A percentile compares a stretch with the other conserved stretches of the same genome.
These are phyloP conservation scores for sheep (Ovis aries) DNA, from an alignment of 2,113 vertebrate genomes.

Conservation along the genomic window DNA sequence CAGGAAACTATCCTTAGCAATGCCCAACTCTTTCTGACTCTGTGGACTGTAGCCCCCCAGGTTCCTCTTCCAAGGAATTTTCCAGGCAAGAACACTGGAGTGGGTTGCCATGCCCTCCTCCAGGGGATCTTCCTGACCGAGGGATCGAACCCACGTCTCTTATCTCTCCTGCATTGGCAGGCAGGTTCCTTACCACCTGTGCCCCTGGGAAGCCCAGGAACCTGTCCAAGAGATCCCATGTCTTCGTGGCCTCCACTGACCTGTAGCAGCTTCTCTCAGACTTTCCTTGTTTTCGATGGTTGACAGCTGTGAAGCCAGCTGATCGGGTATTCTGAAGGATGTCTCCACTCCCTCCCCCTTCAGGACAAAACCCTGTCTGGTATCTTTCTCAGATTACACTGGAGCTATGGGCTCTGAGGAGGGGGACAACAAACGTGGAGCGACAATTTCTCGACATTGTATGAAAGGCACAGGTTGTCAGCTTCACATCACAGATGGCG, in stretches of 20 bases:
- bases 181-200: background rate
- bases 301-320: background rate
- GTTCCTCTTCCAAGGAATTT: background rate
- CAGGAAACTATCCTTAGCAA: background rate
- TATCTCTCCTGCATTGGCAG: accelerated
- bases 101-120: background rate
- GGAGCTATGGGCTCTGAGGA: background rate
- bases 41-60: background rate
- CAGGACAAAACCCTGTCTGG: background rate
- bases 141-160: background rate
- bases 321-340: background rate
- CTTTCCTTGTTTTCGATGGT: background rate
- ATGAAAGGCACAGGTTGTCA: background rate
- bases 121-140: background rate
- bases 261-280: background rate
- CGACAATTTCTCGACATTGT: accelerated
- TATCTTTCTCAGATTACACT: background rate
- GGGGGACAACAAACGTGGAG: background rate
- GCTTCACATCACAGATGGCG: accelerated
- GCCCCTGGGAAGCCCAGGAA: background rate
- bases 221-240: background rate
- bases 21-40: background rate
- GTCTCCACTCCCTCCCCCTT: accelerated
- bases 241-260: background rate
- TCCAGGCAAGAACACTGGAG: background rate